These are phyloP conservation scores for Leucoraja ocellata DNA, from an alignment of 2,797 vertebrate genomes.

Conservation along the genomic window DNA sequence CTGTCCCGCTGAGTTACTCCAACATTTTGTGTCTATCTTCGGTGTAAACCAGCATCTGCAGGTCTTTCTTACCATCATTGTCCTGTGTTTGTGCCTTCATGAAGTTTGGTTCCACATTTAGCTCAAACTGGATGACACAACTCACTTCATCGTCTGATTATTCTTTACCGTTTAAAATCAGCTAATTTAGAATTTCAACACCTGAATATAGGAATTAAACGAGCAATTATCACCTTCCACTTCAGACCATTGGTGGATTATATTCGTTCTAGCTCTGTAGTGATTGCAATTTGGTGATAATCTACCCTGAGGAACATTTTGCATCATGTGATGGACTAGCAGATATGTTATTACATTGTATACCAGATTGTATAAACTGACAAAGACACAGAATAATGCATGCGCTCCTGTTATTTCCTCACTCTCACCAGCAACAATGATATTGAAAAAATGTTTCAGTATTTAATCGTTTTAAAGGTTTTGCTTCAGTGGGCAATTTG, in stretches of 20 bases:
- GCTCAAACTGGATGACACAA: neutral
- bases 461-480: slow-evolving; percentile 35
- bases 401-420: neutral
- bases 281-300: neutral
- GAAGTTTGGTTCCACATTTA: neutral
- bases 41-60: no score
- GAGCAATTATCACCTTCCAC: neutral
- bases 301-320: neutral
- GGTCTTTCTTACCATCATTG: no score
- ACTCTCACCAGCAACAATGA: neutral
- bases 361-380: neutral
- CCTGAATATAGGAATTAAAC: neutral
- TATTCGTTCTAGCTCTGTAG: neutral
- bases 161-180: neutral
- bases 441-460: slow-evolving; percentile 28
- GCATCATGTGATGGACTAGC: neutral
- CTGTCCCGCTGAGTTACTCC: no score
- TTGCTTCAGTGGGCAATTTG: slow-evolving; percentile 37
- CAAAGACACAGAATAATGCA: neutral
- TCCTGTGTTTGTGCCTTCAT: neutral
- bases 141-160: neutral
- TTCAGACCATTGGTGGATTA: neutral
- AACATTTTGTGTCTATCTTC: no score
- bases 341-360: neutral
- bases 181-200: neutral